Percentiles rank a stretch among this genome's conserved stretches.
These are phyloP conservation scores for Glareola pratincola DNA, from an alignment of 2,113 vertebrate species.

Conservation along the genomic window DNA sequence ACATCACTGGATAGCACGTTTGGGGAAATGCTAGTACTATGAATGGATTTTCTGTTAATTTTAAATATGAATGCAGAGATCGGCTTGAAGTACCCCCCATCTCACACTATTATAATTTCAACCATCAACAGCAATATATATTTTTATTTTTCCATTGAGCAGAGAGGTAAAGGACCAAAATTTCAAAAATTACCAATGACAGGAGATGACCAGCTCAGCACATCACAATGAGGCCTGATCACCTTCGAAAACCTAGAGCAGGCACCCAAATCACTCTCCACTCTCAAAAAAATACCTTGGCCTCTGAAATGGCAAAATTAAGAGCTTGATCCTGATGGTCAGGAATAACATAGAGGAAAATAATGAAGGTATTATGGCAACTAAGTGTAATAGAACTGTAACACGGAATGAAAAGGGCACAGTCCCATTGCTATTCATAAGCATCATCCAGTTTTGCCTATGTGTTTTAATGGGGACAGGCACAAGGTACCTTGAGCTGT, in stretches of 20 bases:
- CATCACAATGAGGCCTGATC: neutral
- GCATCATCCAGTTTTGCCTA: neutral
- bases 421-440: neutral
- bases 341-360: neutral
- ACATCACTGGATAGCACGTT: neutral
- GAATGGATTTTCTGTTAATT: neutral
- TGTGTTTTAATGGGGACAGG: neutral
- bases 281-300: neutral
- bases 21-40: neutral
- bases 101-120: neutral
- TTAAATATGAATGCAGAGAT: neutral
- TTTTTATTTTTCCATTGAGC: neutral
- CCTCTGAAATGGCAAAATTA: neutral
- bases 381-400: neutral
- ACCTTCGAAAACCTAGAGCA: neutral
- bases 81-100: neutral
- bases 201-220: neutral
- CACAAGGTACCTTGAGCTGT: constrained; percentile 1
- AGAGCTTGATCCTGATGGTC: neutral
- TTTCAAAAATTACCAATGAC: neutral
- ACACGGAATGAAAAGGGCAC: neutral
- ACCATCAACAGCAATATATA: neutral
- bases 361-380: neutral
- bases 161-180: neutral
- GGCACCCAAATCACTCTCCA: neutral